Evolutionary conservation across 2,888 invertebrate genomes (phyloP).

Genomic region (Blastobasis adustella): DNA sequence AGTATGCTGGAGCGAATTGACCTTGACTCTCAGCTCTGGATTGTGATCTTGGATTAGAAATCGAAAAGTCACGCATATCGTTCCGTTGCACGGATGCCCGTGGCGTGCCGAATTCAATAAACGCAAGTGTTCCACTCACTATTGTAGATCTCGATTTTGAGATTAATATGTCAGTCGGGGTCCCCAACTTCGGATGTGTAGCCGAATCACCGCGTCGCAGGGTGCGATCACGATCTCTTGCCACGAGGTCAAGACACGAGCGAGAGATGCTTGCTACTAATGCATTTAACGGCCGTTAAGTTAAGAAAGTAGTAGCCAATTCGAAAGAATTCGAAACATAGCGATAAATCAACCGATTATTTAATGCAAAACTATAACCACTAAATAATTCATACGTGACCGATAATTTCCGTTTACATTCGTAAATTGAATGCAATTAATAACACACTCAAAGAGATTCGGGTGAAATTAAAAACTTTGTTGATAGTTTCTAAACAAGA

Average conservation of each 20-base stretch:
- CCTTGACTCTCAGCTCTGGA: slow-evolving; percentile 45
- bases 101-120: slow-evolving; percentile 47
- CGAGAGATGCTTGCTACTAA: too few relatives aligned
- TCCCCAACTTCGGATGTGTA: too few relatives aligned
- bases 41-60: slow-evolving; percentile 41
- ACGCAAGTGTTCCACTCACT: slow-evolving; percentile 23
- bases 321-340: too few relatives aligned
- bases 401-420: slow-evolving; percentile 6
- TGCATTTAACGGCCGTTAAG: too few relatives aligned
- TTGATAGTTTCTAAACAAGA: slow-evolving; percentile 13
- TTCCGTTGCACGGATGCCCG: slow-evolving; percentile 43
- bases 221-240: too few relatives aligned
- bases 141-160: background rate
- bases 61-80: slow-evolving; percentile 47
- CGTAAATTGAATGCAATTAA: slow-evolving; percentile 7
- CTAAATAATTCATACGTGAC: background rate
- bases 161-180: slow-evolving; percentile 6
- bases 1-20: slow-evolving; percentile 29
- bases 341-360: too few relatives aligned
- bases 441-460: slow-evolving; percentile 4
- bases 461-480: slow-evolving; percentile 9
- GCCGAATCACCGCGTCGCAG: too few relatives aligned
- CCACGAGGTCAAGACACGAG: too few relatives aligned
- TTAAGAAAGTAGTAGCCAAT: too few relatives aligned
- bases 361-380: too few relatives aligned